Evolutionary conservation across 2,888 invertebrate species (phyloP).

Genomic region (Leptopterna dolabrata): DNA sequence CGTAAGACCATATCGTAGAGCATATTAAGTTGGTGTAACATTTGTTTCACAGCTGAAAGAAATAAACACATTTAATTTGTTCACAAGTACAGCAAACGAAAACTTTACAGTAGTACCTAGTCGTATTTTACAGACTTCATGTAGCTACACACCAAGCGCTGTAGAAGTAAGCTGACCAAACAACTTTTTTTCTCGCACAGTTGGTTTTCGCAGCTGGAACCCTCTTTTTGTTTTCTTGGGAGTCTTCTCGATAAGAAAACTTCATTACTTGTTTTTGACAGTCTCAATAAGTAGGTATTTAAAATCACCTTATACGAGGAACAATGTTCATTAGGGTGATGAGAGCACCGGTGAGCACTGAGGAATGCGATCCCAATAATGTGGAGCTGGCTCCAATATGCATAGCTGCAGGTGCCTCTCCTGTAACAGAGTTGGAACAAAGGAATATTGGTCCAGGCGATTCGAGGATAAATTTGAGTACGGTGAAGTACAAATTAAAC

Average conservation of each 20-base stretch:
- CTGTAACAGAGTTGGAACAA: constrained; percentile 69
- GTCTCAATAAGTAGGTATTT: background rate
- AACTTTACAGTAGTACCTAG: background rate
- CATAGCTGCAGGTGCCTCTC: constrained; percentile 59
- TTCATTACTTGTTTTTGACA: background rate
- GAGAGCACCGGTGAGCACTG: background rate
- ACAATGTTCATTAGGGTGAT: background rate
- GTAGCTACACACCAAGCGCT: background rate
- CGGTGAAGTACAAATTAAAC: too few species aligned
- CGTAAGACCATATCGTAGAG: too few species aligned
- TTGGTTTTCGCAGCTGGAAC: background rate
- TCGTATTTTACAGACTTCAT: background rate
- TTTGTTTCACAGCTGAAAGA: background rate
- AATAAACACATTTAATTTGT: background rate
- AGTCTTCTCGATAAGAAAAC: background rate
- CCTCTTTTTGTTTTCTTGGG: background rate
- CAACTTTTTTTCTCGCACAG: background rate
- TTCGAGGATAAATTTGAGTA: background rate
- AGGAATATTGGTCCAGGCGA: background rate
- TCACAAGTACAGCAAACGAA: background rate
- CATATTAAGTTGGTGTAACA: too few species aligned
- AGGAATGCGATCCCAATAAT: background rate
- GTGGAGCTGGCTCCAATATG: constrained; percentile 55
- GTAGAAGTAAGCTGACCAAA: background rate
- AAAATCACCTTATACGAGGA: constrained; percentile 20